Evolutionary conservation across 2,797 vertebrate genomes (phyloP), one percentile per base, ranked within the genome.

Genomic region (Cottoperca gobio): DNA sequence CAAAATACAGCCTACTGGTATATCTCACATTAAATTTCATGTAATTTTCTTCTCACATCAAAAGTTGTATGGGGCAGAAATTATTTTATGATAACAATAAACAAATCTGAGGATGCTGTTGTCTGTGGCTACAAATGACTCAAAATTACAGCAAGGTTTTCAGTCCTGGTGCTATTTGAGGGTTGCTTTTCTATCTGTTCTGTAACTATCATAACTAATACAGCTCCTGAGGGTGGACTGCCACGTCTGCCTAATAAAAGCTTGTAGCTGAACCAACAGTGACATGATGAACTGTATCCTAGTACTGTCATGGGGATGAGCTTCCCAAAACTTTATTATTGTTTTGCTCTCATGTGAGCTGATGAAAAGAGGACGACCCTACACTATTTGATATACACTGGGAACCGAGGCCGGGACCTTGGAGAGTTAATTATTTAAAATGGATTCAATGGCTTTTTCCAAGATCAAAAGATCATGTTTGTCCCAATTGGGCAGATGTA

Each of bases 241-340:
- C 42, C 58, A 75, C 2, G 14, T 66, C 39, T 65, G 59, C 39
- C 75, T 67, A 61, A 88, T 89, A 78, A 79, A 81, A 76, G 65
- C n/a, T 54, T 26, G 59, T 69, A 70, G 61, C 43, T 78, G 31
- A 84, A 83, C 13, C 58, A 64, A 74, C 54, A 68, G 68, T 60
- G 60, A 76, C 59, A 65, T 68, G 12, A 83, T 76, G 48, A 85
- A 52, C 46, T 49, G 58, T 48, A 21, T 73, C 54, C 23, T 68
- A 35, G 24, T 33, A 31, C 42, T 67, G 60, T 63, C 59, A 17
- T 21, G 53, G 62, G 42, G 46, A 61, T 43, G 43, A 69, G 13
- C 42, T 62, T 76, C 31, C 42, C 19, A 78, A 78, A 87, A 65
- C 23, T 40, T 52, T 72, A 31, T 73, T 82, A 75, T 78, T 79